A percentile compares a stretch with the other conserved stretches of the same genome.
phyloP scores from a whole-genome alignment of 2,113 vertebrate genomes.

The Oreochromis aureus region DNA sequence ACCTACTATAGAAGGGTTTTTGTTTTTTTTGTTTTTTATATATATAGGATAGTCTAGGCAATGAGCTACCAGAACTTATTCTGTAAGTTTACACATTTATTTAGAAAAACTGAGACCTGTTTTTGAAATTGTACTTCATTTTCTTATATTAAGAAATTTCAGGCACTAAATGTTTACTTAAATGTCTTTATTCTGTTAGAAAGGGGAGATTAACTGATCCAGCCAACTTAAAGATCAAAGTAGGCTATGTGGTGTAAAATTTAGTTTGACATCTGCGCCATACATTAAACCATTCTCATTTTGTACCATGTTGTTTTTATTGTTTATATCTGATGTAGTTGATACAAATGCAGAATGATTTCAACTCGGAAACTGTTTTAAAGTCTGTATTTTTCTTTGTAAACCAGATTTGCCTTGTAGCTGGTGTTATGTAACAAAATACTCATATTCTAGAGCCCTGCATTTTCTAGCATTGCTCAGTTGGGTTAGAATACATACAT shows the following conservation, averaged over 20 bases:
- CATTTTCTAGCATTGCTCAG: not conserved
- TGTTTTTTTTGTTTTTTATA: too few relatives aligned
- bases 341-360: not conserved
- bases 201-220: not conserved
- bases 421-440: not conserved
- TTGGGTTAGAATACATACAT: not conserved
- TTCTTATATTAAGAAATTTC: not conserved
- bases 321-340: not conserved
- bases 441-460: accelerated
- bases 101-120: not conserved
- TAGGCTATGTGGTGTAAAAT: not conserved
- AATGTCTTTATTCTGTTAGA: not conserved
- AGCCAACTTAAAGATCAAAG: not conserved
- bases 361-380: not conserved
- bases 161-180: not conserved
- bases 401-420: not conserved
- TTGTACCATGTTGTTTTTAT: not conserved
- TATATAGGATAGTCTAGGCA: not conserved
- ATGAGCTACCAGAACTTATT: not conserved
- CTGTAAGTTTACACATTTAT: not conserved
- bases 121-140: not conserved
- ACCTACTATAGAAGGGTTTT: accelerated
- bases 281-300: not conserved
- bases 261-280: not conserved
- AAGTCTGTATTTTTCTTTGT: not conserved